A percentile compares a stretch with the other conserved stretches of the same genome.
Evolutionary conservation across 2,797 vertebrate species (phyloP).

Genomic region (Spinus olivaceus): DNA sequence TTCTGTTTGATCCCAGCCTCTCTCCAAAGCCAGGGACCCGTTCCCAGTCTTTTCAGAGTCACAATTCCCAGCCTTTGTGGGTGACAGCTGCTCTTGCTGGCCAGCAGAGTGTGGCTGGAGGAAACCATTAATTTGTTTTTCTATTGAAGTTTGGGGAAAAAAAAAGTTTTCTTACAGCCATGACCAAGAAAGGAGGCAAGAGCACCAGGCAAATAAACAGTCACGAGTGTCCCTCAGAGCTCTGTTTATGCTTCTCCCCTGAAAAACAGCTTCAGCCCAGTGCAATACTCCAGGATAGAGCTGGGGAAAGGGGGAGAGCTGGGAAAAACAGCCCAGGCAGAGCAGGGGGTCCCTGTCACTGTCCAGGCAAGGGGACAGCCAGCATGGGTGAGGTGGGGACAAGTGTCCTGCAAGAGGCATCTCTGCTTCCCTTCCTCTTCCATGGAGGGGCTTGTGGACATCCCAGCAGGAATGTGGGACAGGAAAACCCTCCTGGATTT

Average conservation of each 20-base stretch:
- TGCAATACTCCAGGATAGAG: neutral
- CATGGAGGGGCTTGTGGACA: neutral
- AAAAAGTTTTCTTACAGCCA: neutral
- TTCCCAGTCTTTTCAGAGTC: neutral
- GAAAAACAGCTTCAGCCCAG: neutral
- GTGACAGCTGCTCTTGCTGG: neutral
- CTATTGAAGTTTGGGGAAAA: neutral
- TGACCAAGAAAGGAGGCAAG: slow-evolving; percentile 28
- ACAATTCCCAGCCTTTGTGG: neutral
- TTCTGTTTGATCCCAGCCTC: neutral
- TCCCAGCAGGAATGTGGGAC: neutral
- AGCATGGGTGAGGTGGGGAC: accelerated
- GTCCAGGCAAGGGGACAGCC: neutral
- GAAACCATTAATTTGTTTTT: slow-evolving; percentile 14
- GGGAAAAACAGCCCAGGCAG: neutral
- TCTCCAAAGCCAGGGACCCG: neutral
- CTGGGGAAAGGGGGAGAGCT: neutral
- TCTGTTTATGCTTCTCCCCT: slow-evolving; percentile 14
- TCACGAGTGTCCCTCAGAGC: neutral
- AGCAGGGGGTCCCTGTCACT: neutral
- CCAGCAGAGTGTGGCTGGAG: neutral
- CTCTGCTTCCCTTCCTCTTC: neutral
- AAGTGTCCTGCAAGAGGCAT: too few relatives aligned
- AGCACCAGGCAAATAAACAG: slow-evolving; percentile 40
- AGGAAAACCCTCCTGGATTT: neutral